Evolutionary conservation across 2,797 vertebrate species (phyloP).

Genomic region (Gallinago nigripennis): DNA sequence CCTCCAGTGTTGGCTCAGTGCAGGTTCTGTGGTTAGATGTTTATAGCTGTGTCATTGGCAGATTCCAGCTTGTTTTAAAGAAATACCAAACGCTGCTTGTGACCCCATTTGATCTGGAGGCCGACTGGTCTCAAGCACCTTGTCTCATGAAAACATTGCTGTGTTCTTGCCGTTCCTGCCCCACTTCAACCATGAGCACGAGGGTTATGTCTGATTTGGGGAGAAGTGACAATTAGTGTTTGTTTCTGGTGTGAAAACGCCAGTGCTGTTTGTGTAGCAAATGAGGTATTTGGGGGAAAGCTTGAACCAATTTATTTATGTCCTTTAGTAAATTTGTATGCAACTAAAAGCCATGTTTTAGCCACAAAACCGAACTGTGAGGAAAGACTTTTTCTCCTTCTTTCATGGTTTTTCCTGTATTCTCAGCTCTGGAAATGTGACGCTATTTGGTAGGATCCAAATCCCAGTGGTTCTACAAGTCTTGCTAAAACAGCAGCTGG

Average conservation of each 20-base stretch:
- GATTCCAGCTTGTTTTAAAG: background rate
- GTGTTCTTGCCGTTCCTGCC: background rate
- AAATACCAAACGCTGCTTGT: background rate
- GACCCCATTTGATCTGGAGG: background rate
- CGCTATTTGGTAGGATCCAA: background rate
- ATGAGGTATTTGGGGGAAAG: background rate
- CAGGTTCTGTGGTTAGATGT: background rate
- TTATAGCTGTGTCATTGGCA: background rate
- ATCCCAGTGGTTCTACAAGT: background rate
- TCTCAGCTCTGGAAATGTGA: background rate
- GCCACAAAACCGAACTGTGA: background rate
- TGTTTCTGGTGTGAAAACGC: background rate
- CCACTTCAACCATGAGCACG: fast-evolving
- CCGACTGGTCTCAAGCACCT: fast-evolving
- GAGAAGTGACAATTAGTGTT: background rate
- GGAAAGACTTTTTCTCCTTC: background rate
- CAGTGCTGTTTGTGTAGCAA: background rate
- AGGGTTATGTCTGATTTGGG: background rate
- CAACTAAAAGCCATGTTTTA: background rate
- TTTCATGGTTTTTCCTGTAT: background rate
- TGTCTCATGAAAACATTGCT: background rate
- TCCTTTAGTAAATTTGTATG: background rate
- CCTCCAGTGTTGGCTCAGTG: background rate
- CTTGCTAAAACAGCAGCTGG: background rate
- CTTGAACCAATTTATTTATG: background rate